Evolutionary conservation across 2,797 vertebrate species (phyloP).

Genomic region (Alosa sapidissima): DNA sequence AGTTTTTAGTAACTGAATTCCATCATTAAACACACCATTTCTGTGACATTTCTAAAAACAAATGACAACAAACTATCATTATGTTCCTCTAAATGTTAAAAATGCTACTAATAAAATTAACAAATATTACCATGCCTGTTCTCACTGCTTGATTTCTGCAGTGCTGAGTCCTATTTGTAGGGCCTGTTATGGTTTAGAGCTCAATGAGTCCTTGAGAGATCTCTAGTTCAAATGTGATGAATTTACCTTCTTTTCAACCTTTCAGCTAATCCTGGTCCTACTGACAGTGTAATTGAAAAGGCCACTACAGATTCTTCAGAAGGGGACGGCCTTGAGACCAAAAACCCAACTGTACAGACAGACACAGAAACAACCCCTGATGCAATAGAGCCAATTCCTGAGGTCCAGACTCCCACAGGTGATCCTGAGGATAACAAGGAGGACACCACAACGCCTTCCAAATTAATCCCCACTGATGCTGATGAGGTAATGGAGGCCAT

Average conservation of each 20-base stretch:
- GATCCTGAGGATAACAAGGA: neutral
- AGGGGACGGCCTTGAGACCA: neutral
- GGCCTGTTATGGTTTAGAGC: neutral
- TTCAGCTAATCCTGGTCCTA: constrained; percentile 19
- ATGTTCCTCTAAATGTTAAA: too few species aligned
- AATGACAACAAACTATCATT: too few species aligned
- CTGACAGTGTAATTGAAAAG: constrained; percentile 58
- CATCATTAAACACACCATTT: neutral
- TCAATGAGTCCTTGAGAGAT: neutral
- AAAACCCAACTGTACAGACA: constrained; percentile 16
- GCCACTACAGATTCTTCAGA: constrained; percentile 56
- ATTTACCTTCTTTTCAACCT: neutral
- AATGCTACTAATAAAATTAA: too few species aligned
- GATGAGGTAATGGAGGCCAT: neutral
- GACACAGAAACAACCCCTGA: neutral
- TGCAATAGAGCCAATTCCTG: neutral
- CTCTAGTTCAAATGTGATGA: neutral
- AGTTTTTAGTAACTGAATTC: too few species aligned
- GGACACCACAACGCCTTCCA: neutral
- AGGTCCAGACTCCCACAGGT: neutral
- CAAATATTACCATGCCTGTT: too few species aligned
- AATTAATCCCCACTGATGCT: neutral
- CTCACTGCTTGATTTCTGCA: too few species aligned
- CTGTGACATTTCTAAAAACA: neutral
- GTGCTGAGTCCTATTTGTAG: too few species aligned